Base-by-base conservation (phyloP, 2,113 vertebrate species). In the Heterochromis multidens region DNA sequence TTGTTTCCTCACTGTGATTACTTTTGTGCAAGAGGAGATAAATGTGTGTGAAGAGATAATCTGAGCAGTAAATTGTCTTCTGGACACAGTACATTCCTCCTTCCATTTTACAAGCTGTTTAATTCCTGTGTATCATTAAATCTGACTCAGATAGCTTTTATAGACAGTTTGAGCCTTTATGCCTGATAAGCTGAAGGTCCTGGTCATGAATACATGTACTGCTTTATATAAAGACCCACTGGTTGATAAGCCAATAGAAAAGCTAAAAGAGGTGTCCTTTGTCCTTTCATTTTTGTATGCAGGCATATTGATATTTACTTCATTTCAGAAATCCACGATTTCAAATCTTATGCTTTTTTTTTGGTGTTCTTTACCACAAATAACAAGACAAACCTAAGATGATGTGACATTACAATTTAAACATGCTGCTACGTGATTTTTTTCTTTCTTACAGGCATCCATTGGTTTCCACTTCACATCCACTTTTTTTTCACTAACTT, bases 101-200 rank as follows among this genome's bases (percentile, higher is more conserved):
- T 10, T 65, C 57, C 54, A 17, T 43, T 83, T 77, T 31, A 85
- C 52, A 61, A 81, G 86, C 35, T 56, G 31, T 57, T 81, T 80
- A 80, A 81, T 82, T 83, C 17, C 37, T 65, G 17, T 67, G 16
- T 81, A 19, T 60, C 77, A 5, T 87, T 87, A 81, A 74, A 76
- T 87, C 31, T 88, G 81, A 90, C 87, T 90, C 25, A 61, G 86
- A 89, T 58, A 29, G 62, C 27, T 77, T 81, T 33, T 85, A 78
- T 11, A 81, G 77, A 65, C 59, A 80, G 27, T 76, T 80, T 86
- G n/a, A 87, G 37, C 52, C 77, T 70, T 33, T 40, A 57, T 67
- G 19, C 46, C n/a, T 7, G 23, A 77, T 3, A 1, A 74, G 17
- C 33, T 76, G 65, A 81, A 82, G 43, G 70, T 83, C 27, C 58